Base-by-base conservation (phyloP, 1,140 invertebrate genomes). In the Leptopilina clavipes region DNA sequence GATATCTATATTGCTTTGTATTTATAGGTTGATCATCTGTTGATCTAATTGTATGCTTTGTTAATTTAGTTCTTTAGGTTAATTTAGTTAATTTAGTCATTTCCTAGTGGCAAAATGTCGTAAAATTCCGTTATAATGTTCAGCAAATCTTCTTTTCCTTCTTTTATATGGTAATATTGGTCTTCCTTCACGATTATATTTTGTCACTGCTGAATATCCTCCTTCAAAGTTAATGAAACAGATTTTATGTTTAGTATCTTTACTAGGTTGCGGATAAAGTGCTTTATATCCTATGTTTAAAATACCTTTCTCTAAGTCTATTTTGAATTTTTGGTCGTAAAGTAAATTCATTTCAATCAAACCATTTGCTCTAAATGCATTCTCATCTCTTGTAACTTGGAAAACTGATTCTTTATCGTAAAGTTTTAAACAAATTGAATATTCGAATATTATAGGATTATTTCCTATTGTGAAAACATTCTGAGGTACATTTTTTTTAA, bases 1-100 rank as follows among this genome's bases (percentile, higher is more conserved):
- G 74, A 43, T 65, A 79, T 12, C 71, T 45, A 52, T 79, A 79
- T 43, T 79, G 74, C 52, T 73, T 79, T 10, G 65, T 54, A 71
- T 72, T 70, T 3, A 79, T 54, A 9, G 77, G 77, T 25, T 40
- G 52, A 17, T 76, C 56, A 19, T 76, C 74, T 6, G 70, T 70
- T 40, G 74, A 73, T 37, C 75, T 31, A 37, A 79, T 79, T 40
- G 3, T 14, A 52, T 75, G 77, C 43, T 52, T 19, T 7, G 71
- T 37, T 37, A 75, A 43, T 44, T 73, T n/a, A 17, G 77, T 75
- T 25, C n/a, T n/a, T n/a, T n/a, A n/a, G n/a, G n/a, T n/a, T n/a
- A n/a, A n/a, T n/a, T n/a, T n/a, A n/a, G n/a, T n/a, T n/a, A n/a
- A n/a, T n/a, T n/a, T n/a, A n/a, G n/a, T 75, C 48, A 73, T 22